Evolutionary conservation across 2,797 vertebrate species (phyloP).

Genomic region (Fringilla coelebs): DNA sequence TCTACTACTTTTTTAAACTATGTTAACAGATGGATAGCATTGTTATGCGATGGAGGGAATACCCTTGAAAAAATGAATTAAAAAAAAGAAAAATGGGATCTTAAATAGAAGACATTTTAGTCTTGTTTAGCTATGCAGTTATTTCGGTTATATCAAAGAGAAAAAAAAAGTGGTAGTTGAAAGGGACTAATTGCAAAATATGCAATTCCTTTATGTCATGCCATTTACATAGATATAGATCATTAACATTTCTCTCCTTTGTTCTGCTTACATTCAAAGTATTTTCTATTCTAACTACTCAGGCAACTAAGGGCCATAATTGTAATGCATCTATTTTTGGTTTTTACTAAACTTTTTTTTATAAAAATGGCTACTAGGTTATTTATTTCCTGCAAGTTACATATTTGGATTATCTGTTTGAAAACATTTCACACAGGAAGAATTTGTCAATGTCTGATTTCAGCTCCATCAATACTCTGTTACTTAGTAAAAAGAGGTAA

Average conservation of each 20-base stretch:
- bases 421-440: conserved; percentile 19
- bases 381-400: conserved; percentile 32
- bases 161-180: not conserved
- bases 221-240: conserved; percentile 33
- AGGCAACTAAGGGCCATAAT: conserved; percentile 32
- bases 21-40: not conserved
- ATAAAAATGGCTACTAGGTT: conserved; percentile 1
- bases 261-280: conserved; percentile 26
- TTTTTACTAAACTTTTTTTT: conserved; percentile 35
- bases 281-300: conserved; percentile 4
- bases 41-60: not conserved
- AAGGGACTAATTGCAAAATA: conserved; percentile 21
- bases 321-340: not conserved
- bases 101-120: not conserved
- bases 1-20: not conserved
- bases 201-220: not conserved
- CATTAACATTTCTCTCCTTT: conserved; percentile 32
- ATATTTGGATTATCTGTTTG: conserved; percentile 25
- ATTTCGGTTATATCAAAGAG: not conserved
- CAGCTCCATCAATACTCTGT: not conserved
- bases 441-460: conserved; percentile 37
- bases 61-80: not conserved
- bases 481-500: conserved; percentile 2
- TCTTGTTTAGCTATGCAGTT: not conserved
- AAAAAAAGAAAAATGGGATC: not conserved